Percentiles rank a stretch among this genome's conserved stretches.
Evolutionary conservation across 2,797 vertebrate genomes (phyloP).

Genomic region (Pelodytes ibericus): DNA sequence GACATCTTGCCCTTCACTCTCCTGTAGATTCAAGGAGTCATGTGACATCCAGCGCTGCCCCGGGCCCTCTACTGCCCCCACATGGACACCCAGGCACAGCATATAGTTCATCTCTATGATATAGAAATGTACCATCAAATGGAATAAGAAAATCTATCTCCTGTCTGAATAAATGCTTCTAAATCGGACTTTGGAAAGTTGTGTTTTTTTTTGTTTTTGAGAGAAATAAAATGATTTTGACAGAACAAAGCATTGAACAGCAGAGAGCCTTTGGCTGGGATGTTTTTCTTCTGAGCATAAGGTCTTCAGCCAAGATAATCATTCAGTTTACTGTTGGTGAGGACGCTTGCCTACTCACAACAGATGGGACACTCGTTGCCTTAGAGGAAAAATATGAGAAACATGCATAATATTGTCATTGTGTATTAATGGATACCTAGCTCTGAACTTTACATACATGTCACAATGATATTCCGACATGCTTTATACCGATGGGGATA

Average conservation of each 20-base stretch:
- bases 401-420: slow-evolving; percentile 52
- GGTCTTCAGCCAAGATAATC: slow-evolving; percentile 49
- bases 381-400: slow-evolving; percentile 25
- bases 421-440: slow-evolving; percentile 43
- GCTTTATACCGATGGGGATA: slow-evolving; percentile 47
- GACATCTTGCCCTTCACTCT: no score
- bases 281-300: slow-evolving; percentile 44
- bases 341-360: slow-evolving; percentile 9
- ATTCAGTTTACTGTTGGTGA: slow-evolving; percentile 23
- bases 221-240: slow-evolving; percentile 45
- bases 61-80: no score
- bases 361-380: slow-evolving; percentile 48
- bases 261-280: slow-evolving; percentile 48
- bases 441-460: slow-evolving; percentile 49
- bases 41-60: no score
- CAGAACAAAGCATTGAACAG: slow-evolving; percentile 48
- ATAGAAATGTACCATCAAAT: no score
- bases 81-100: no score
- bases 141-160: background rate
- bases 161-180: background rate
- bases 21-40: no score
- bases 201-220: slow-evolving; percentile 30
- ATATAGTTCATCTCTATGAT: no score
- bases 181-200: background rate
- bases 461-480: slow-evolving; percentile 26